phyloP scores from a whole-genome alignment of 1,140 invertebrate genomes.

The Nebria ingens region DNA sequence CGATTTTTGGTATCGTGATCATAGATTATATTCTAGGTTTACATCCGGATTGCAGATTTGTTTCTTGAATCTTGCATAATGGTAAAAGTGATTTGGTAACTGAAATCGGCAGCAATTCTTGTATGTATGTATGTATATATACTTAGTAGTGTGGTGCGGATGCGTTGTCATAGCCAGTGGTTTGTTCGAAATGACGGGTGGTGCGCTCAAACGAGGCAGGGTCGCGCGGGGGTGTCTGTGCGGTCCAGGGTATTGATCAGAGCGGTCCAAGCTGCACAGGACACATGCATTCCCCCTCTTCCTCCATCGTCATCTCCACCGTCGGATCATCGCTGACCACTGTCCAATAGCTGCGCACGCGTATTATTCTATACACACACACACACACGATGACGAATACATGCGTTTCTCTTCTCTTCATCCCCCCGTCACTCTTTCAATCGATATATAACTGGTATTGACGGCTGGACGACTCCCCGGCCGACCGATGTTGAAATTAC shows the following conservation, averaged over 20 bases:
- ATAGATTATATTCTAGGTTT: no score
- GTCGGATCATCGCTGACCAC: conserved; percentile 4
- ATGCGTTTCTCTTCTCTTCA: background rate
- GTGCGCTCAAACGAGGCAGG: no score
- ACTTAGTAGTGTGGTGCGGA: background rate
- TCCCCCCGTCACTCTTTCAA: background rate
- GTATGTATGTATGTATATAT: background rate
- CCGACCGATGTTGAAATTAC: conserved; percentile 8
- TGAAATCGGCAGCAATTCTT: no score
- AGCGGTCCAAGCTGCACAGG: background rate
- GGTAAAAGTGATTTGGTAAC: no score
- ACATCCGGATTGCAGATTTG: no score
- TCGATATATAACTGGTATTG: conserved; percentile 9
- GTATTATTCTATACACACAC: background rate
- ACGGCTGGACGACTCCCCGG: background rate
- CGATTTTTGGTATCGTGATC: no score
- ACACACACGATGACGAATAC: conserved; percentile 2
- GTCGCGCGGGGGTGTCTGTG: background rate
- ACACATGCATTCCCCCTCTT: background rate
- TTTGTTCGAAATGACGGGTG: background rate
- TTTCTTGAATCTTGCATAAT: no score
- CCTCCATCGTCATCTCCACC: background rate
- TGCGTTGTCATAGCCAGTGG: background rate
- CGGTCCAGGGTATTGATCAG: conserved; percentile 7
- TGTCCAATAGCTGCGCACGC: background rate